These are phyloP conservation scores for Pachyrhynchus sulphureomaculatus DNA, from an alignment of 1,140 invertebrate genomes.

Conservation along the genomic window DNA sequence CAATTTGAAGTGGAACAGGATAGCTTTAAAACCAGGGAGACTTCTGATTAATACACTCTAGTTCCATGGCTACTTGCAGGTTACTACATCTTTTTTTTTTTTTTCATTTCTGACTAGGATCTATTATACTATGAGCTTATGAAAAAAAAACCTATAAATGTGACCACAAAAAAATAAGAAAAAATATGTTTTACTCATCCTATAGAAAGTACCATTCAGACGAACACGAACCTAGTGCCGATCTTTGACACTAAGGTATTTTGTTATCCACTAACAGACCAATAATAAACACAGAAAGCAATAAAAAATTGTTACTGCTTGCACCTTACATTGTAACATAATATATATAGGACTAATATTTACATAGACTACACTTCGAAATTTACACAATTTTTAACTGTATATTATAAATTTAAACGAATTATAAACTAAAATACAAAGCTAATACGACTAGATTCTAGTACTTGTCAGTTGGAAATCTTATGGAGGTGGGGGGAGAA, in stretches of 20 bases:
- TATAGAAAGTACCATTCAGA: background rate
- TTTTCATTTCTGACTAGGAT: too few relatives aligned
- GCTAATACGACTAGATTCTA: conserved; percentile 39
- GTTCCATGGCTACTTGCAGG: too few relatives aligned
- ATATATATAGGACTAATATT: conserved; percentile 11
- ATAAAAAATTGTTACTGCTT: conserved; percentile 18
- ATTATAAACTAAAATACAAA: conserved; percentile 27
- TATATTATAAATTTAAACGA: too few relatives aligned
- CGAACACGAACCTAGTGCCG: background rate
- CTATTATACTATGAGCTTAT: too few relatives aligned
- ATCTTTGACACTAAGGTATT: background rate
- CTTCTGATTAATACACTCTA: too few relatives aligned
- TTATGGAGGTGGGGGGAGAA: background rate
- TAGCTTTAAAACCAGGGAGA: too few relatives aligned
- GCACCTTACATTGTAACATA: conserved; percentile 15
- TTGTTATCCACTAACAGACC: conserved; percentile 1
- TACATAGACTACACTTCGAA: conserved; percentile 23
- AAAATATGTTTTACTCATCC: background rate
- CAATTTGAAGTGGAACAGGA: too few relatives aligned
- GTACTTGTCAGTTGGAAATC: conserved; percentile 35
- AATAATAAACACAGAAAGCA: conserved; percentile 14
- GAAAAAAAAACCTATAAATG: too few relatives aligned
- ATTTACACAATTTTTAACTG: conserved; percentile 22
- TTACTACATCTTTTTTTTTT: too few relatives aligned
- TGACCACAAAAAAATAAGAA: too few relatives aligned